A percentile compares a stretch with the other conserved stretches of the same genome.
Evolutionary conservation across 2,797 vertebrate genomes (phyloP).

Genomic region (Rhincodon typus): DNA sequence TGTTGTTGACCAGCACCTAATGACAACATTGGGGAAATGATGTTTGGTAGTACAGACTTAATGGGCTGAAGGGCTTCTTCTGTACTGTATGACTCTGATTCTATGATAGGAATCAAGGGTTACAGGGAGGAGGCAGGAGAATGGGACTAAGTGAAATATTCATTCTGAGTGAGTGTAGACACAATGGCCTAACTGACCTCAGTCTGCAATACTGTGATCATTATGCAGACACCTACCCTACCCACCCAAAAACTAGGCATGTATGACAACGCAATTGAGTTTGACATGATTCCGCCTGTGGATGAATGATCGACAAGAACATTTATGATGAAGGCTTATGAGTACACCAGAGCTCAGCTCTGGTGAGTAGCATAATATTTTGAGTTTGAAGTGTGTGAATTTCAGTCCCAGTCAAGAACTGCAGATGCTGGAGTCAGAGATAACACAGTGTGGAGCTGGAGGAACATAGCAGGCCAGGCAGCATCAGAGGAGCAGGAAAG

Average conservation of each 20-base stretch:
- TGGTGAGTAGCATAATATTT: not conserved
- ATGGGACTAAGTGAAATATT: too few species aligned
- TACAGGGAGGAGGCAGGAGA: too few species aligned
- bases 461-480: too few species aligned
- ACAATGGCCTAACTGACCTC: too few species aligned
- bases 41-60: too few species aligned
- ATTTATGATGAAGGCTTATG: not conserved
- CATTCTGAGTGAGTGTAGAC: too few species aligned
- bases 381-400: not conserved
- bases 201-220: not conserved
- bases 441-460: not conserved
- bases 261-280: not conserved
- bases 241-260: not conserved
- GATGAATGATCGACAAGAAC: not conserved
- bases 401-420: not conserved
- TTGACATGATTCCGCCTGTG: not conserved
- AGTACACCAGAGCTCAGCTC: not conserved
- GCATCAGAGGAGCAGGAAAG: too few species aligned
- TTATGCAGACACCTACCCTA: too few species aligned
- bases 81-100: too few species aligned
- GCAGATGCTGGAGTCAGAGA: too few species aligned
- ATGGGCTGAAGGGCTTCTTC: too few species aligned
- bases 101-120: too few species aligned
- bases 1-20: not conserved
- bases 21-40: not conserved